A percentile compares a stretch with the other conserved stretches of the same genome.
These are phyloP conservation scores for Ectemnius cavifrons DNA, from an alignment of 2,888 invertebrate genomes.

Conservation along the genomic window DNA sequence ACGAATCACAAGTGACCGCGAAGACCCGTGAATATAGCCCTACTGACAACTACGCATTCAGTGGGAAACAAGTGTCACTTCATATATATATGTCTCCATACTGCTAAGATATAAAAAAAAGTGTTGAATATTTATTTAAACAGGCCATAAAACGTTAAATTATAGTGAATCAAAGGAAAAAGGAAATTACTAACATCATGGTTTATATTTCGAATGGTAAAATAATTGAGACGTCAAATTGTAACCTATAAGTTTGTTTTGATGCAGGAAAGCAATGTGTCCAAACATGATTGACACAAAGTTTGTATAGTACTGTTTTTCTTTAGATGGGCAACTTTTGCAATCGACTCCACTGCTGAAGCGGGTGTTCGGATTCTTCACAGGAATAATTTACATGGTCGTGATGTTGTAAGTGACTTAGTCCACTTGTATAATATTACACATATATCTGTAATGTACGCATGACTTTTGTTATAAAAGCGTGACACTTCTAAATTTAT, in stretches of 20 bases:
- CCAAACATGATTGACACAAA: no score
- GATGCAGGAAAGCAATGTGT: not conserved
- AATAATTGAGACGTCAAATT: not conserved
- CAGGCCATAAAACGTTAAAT: no score
- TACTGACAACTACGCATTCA: no score
- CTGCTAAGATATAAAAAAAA: no score
- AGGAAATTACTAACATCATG: slow-evolving; percentile 33
- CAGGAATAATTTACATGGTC: slow-evolving; percentile 59
- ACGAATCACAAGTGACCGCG: no score
- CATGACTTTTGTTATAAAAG: not conserved
- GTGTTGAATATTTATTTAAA: no score
- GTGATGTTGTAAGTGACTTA: slow-evolving; percentile 64
- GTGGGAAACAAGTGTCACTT: no score
- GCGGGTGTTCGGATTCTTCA: slow-evolving; percentile 53
- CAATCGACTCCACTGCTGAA: slow-evolving; percentile 56
- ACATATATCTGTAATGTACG: not conserved
- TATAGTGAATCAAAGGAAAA: no score
- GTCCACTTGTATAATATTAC: not conserved
- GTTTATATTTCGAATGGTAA: slow-evolving; percentile 56
- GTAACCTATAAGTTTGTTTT: slow-evolving; percentile 17
- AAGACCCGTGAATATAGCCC: no score
- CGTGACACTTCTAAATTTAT: not conserved
- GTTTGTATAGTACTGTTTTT: not conserved
- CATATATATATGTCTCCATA: no score
- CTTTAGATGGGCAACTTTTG: slow-evolving; percentile 58